Evolutionary conservation across 1,140 invertebrate genomes (phyloP), one percentile per base, ranked within the genome.

Genomic region (Megathymus violae): DNA sequence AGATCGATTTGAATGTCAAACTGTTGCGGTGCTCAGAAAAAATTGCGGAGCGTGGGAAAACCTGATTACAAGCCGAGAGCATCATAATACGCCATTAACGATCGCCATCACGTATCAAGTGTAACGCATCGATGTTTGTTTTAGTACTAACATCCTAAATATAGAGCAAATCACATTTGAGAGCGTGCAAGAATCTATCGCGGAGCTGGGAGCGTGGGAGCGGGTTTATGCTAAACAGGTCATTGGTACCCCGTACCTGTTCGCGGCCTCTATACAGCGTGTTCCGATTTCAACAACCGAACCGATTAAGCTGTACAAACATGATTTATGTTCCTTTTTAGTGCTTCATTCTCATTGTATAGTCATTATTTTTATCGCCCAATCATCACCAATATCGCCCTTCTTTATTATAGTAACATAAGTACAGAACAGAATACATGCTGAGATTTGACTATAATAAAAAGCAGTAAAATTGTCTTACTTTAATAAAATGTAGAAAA

Each of bases 31-130:
- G 19, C 5, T 76, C 66, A 71, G 78, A 80, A 79, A 81, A 81
- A 80, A 80, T 60, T 69, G 48, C 47, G 56, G 64, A 75, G 27
- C 85, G 85, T 88, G 83, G 79, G 85, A 88, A 86, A 61, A 71
- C 75, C 66, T 73, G 71, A 62, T 50, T 73, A 74, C n/a, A n/a
- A n/a, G n/a, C n/a, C 56, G 48, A 50, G 46, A 62, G 36, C 44
- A 36, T 59, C 66, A 76, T 80, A 78, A 76, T 67, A 59, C 58
- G 16, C 63, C 9, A 73, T 80, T 80, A 71, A 19, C 9, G 44
- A 95, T 92, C 7, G 80, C 75, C 67, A 90, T 93, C 65, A 94
- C 95, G 75, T 87, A 89, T 94, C 95, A 96, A 51, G 92, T 86
- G 64, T 93, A 92, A 74, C 94, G 91, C 69, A 82, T 83, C 80